A percentile compares a stretch with the other conserved stretches of the same genome.
phyloP scores from a whole-genome alignment of 2,113 vertebrate genomes.

The Platysternon megacephalum region DNA sequence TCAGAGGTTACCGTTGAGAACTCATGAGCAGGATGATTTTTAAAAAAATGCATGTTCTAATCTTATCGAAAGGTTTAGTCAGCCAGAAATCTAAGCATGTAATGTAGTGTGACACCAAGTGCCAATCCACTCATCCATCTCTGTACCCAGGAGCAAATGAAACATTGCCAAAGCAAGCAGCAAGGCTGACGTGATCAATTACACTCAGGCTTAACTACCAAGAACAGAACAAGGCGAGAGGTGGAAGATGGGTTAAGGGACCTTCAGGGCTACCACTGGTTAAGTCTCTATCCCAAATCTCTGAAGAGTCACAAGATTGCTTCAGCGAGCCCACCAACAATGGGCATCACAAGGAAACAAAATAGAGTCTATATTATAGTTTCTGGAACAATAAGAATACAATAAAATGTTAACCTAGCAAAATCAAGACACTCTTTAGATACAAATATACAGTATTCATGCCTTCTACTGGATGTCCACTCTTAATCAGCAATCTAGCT shows the following conservation, averaged over 20 bases:
- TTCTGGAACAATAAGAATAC: not conserved
- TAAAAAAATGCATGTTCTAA: constrained; percentile 20
- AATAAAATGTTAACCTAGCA: not conserved
- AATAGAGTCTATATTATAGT: not conserved
- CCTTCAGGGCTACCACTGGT: not conserved
- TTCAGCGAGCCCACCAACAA: not conserved
- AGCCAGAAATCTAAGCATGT: constrained; percentile 25
- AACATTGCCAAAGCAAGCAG: not conserved
- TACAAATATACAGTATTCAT: not conserved
- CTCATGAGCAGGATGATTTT: not conserved
- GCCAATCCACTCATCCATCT: constrained; percentile 16
- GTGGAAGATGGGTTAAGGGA: not conserved
- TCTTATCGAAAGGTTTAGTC: constrained; percentile 13
- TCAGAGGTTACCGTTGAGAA: not conserved
- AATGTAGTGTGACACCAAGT: constrained; percentile 2
- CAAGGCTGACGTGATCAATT: not conserved
- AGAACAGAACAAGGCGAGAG: not conserved
- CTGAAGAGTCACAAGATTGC: not conserved
- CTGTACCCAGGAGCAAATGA: constrained; percentile 7
- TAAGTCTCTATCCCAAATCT: not conserved
- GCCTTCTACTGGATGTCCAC: not conserved
- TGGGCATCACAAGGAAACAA: not conserved
- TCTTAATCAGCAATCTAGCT: not conserved
- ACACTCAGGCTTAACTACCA: not conserved
- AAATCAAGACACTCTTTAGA: not conserved